Evolutionary conservation across 2,797 vertebrate species (phyloP), one percentile per base, ranked within the genome.

Genomic region (Ptychobarbus kaznakovi): DNA sequence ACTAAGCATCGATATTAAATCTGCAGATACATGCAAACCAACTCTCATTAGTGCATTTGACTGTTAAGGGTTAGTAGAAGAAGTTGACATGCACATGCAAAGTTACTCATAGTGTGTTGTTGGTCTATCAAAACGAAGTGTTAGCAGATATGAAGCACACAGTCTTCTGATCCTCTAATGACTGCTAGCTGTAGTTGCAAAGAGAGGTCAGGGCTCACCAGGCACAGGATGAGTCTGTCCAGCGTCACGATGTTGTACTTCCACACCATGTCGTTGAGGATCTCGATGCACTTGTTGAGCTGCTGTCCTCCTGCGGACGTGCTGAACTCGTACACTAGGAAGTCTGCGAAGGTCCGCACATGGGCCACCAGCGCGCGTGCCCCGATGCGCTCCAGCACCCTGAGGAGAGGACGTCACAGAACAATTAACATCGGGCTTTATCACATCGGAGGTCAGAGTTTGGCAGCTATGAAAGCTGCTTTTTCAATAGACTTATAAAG

Each of bases 181-280:
- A 42, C 42, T 42, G 42, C 42, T 42, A 42, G 42, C 3, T 10
- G 42, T 3, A 42, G 42, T 40, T 40, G 40, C 7, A 40, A 40
- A 40, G 40, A 0, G 42, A 42, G 42, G 42, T 42, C 42, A 42
- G 10, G 65, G 8, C 96, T 96, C 94, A 99, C 98, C 97, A 99
- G 93, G 89, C 98, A 99, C 82, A 99, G 93, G 89, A 99, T 99
- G 87, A 99, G 93, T 77, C 98, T 92, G 89, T 99, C 98, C 95
- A 99, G 89, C 0, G 98, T 99, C 91, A 99, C 98, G 22, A 99
- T 99, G 95, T 99, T 99, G 93, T 99, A 99, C 82, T 99, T 99
- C 98, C 98, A 99, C 42, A 99, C 98, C 98, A 99, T 99, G 92
- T 99, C 98, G 82, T 99, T 99, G 83, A 99, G 97, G 91, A 99